These are phyloP conservation scores for Neuroscelio doddi DNA, from an alignment of 2,888 invertebrate genomes.

Conservation along the genomic window DNA sequence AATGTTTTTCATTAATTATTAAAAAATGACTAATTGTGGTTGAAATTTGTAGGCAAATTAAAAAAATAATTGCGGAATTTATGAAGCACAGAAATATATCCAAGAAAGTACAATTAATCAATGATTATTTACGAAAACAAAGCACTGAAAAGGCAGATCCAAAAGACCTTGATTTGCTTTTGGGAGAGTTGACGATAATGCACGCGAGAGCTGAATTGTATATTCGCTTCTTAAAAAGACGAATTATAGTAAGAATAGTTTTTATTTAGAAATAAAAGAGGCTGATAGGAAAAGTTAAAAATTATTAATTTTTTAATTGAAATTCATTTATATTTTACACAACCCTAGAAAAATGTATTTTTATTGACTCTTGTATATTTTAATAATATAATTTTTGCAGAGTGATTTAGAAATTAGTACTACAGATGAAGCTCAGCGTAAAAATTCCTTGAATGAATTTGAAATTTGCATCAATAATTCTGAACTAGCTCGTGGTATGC, in stretches of 20 bases:
- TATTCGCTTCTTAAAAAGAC: constrained; percentile 86
- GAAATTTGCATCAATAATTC: constrained; percentile 82
- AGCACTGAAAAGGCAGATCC: constrained; percentile 80
- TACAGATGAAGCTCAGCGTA: constrained; percentile 73
- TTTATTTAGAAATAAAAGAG: too few relatives aligned
- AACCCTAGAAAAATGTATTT: not conserved
- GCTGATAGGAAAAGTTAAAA: too few relatives aligned
- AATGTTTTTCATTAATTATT: constrained; percentile 3
- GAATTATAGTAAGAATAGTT: constrained; percentile 77
- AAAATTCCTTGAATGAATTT: constrained; percentile 73
- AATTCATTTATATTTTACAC: too few relatives aligned
- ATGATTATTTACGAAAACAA: constrained; percentile 74
- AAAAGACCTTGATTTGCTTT: constrained; percentile 87
- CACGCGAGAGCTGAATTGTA: constrained; percentile 94
- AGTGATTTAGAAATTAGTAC: constrained; percentile 78
- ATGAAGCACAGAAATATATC: constrained; percentile 79
- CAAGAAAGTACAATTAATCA: constrained; percentile 78
- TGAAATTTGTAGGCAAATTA: constrained; percentile 70
- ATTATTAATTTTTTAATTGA: not conserved
- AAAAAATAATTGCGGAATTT: constrained; percentile 81
- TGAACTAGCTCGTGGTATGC: constrained; percentile 83
- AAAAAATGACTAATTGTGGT: constrained; percentile 3
- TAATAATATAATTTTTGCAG: constrained; percentile 66
- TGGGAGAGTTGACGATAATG: constrained; percentile 93
- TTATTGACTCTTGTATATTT: too few relatives aligned